These are phyloP conservation scores for Atta cephalotes DNA, from an alignment of 1,140 invertebrate genomes.

Conservation along the genomic window DNA sequence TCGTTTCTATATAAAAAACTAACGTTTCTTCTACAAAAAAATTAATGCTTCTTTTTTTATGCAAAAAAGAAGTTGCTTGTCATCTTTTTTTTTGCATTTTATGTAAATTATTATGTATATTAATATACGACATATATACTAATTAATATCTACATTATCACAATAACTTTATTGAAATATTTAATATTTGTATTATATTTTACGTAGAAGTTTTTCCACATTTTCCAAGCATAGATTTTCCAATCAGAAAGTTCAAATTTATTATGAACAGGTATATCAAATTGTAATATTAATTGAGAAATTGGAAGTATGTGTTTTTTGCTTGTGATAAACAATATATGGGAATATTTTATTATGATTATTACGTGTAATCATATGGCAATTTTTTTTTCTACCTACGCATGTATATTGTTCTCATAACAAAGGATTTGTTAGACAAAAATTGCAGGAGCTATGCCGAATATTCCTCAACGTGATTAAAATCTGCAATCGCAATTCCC, in stretches of 20 bases:
- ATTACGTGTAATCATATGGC: neutral
- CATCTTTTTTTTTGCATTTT: neutral
- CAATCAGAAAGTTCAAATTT: neutral
- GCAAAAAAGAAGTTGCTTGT: neutral
- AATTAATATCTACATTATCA: neutral
- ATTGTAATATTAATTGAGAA: neutral
- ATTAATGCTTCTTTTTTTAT: neutral
- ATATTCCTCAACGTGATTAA: neutral
- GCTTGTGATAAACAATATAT: neutral
- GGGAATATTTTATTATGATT: neutral
- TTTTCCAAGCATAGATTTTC: neutral
- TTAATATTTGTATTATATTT: neutral
- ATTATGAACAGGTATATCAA: neutral
- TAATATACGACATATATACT: neutral
- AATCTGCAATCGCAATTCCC: constrained; percentile 14
- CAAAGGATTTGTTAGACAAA: constrained; percentile 1
- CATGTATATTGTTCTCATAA: neutral
- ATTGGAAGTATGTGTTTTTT: neutral
- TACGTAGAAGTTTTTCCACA: neutral
- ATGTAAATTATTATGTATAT: neutral
- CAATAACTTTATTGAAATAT: neutral
- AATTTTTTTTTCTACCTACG: neutral
- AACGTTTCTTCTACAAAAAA: neutral
- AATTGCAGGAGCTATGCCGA: neutral
- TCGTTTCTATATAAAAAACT: neutral